Conservation (phyloP, 2,113 vertebrate species). For the Otis tarda region DNA sequence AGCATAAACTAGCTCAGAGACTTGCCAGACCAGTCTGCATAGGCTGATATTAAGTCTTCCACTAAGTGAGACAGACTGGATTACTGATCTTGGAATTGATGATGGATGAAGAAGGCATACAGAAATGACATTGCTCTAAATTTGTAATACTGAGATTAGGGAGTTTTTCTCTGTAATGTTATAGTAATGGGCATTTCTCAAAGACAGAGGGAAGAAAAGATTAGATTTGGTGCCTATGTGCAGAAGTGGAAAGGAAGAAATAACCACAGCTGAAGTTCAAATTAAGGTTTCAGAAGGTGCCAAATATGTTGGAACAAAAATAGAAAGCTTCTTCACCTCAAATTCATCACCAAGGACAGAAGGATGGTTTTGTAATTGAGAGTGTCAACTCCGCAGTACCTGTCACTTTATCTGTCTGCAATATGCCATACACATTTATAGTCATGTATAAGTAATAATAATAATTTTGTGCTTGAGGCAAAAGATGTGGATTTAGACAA, state of each 20-base stretch:
- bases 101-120: slow-evolving; percentile 44
- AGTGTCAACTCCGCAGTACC: slow-evolving; percentile 30
- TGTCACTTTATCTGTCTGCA: slow-evolving; percentile 59
- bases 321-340: slow-evolving; percentile 44
- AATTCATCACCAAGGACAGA: slow-evolving; percentile 51
- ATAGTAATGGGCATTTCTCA: slow-evolving; percentile 46
- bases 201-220: slow-evolving; percentile 26
- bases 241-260: not conserved
- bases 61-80: slow-evolving; percentile 60
- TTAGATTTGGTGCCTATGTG: slow-evolving; percentile 8
- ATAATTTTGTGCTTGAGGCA: slow-evolving; percentile 52
- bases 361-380: slow-evolving; percentile 45
- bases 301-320: slow-evolving; percentile 23
- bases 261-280: slow-evolving; percentile 42
- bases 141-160: slow-evolving; percentile 50
- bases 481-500: slow-evolving; percentile 8
- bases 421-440: slow-evolving; percentile 44
- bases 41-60: slow-evolving; percentile 61
- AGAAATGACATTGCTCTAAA: slow-evolving; percentile 39
- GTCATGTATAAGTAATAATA: slow-evolving; percentile 62
- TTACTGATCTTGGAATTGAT: slow-evolving; percentile 63
- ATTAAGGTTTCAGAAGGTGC: slow-evolving; percentile 52
- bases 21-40: slow-evolving; percentile 46
- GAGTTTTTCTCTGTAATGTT: slow-evolving; percentile 22
- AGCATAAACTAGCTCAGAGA: slow-evolving; percentile 24